A percentile compares a stretch with the other conserved stretches of the same genome.
Evolutionary conservation across 1,140 invertebrate species (phyloP).

Genomic region (Lordiphosa mommai): DNA sequence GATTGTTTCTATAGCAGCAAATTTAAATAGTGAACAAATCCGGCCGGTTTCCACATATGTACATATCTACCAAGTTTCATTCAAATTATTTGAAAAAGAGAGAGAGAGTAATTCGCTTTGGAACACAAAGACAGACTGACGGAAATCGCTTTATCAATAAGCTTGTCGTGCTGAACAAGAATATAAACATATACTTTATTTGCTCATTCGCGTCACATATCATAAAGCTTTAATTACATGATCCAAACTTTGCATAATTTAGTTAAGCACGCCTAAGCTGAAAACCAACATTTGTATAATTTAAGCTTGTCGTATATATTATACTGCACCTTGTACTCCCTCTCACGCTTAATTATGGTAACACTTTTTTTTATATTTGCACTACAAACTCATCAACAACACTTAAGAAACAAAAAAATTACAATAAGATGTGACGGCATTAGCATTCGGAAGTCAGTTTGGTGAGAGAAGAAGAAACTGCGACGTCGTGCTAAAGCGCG

Average conservation of each 20-base stretch:
- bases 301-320: constrained; percentile 22
- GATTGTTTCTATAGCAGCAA: too few relatives aligned
- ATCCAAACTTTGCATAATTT: neutral
- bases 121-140: too few relatives aligned
- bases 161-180: too few relatives aligned
- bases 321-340: constrained; percentile 1
- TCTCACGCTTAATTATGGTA: neutral
- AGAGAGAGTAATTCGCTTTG: too few relatives aligned
- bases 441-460: neutral
- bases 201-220: too few relatives aligned
- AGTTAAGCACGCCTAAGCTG: constrained; percentile 12
- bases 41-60: too few relatives aligned
- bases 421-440: neutral
- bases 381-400: neutral
- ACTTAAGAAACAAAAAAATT: neutral
- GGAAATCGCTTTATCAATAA: too few relatives aligned
- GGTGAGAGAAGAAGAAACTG: neutral
- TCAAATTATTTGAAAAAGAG: too few relatives aligned
- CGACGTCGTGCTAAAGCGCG: constrained; percentile 1
- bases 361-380: constrained; percentile 24
- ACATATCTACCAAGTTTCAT: too few relatives aligned
- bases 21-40: too few relatives aligned
- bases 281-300: constrained; percentile 44
- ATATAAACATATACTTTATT: too few relatives aligned
- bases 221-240: too few relatives aligned